These are phyloP conservation scores for Syngnathus rostellatus DNA, from an alignment of 2,797 vertebrate species.

Conservation along the genomic window DNA sequence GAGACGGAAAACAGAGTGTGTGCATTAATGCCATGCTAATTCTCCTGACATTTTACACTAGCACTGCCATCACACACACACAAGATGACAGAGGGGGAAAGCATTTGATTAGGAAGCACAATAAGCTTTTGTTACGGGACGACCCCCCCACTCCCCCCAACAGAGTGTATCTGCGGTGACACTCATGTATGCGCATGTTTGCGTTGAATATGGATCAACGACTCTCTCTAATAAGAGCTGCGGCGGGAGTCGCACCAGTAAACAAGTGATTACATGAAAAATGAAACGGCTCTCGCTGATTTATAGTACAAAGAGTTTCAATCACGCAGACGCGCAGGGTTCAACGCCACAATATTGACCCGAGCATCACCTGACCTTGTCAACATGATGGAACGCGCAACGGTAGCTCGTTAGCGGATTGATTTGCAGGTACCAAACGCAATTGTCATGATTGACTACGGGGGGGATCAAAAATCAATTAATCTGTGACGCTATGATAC, in stretches of 20 bases:
- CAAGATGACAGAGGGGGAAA: constrained; percentile 21
- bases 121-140: constrained; percentile 19
- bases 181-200: constrained; percentile 18
- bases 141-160: constrained; percentile 8
- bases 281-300: constrained; percentile 28
- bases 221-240: constrained; percentile 55
- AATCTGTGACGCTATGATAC: not conserved
- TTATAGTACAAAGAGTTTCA: constrained; percentile 47
- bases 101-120: constrained; percentile 33
- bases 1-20: constrained; percentile 38
- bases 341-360: not conserved
- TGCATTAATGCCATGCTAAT: constrained; percentile 44
- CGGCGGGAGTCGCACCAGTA: constrained; percentile 46
- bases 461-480: not conserved
- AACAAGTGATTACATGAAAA: constrained; percentile 32
- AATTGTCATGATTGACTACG: not conserved
- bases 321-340: not conserved
- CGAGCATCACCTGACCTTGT: not conserved
- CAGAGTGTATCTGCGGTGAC: constrained; percentile 6
- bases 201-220: constrained; percentile 29
- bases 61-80: constrained; percentile 17
- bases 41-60: constrained; percentile 50
- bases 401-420: not conserved
- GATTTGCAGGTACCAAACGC: not conserved
- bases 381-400: constrained; percentile 1